Percentiles rank a stretch among this genome's conserved stretches.
phyloP scores from a whole-genome alignment of 2,797 vertebrate species.

The Brachymystax lenok region DNA sequence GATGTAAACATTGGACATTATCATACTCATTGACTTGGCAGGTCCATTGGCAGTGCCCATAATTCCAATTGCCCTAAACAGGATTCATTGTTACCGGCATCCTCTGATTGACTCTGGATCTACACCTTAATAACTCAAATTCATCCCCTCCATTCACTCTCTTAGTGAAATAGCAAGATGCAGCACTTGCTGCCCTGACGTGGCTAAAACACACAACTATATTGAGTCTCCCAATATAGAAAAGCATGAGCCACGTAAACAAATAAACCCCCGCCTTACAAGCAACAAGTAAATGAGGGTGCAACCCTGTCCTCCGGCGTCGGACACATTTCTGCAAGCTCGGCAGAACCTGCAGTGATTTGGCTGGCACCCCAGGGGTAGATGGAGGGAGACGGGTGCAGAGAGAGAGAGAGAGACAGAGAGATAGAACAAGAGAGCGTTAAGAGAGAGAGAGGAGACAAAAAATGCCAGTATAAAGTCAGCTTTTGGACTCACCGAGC shows the following conservation, averaged over 20 bases:
- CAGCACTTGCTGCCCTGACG: neutral
- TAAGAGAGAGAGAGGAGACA: constrained; percentile 17
- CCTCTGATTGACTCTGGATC: neutral
- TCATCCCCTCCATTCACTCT: neutral
- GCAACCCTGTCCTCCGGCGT: neutral
- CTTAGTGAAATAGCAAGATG: neutral
- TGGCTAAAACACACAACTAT: neutral
- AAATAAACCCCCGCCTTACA: neutral
- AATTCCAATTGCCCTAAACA: neutral
- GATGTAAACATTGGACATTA: neutral
- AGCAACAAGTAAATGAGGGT: neutral
- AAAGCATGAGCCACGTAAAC: neutral
- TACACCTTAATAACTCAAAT: neutral
- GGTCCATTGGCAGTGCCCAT: neutral
- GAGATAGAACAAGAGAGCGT: constrained; percentile 2
- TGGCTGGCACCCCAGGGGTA: constrained; percentile 5
- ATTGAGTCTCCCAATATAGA: constrained; percentile 4
- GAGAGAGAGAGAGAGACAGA: constrained; percentile 15
- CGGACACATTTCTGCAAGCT: neutral
- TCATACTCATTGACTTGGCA: neutral
- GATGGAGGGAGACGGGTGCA: neutral
- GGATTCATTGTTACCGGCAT: neutral
- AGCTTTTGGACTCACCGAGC: constrained; percentile 69
- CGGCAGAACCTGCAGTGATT: neutral
- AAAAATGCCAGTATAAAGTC: constrained; percentile 26